Evolutionary conservation across 2,888 invertebrate genomes (phyloP), one percentile per base, ranked within the genome.

Genomic region (Linhomoeus sp.): DNA sequence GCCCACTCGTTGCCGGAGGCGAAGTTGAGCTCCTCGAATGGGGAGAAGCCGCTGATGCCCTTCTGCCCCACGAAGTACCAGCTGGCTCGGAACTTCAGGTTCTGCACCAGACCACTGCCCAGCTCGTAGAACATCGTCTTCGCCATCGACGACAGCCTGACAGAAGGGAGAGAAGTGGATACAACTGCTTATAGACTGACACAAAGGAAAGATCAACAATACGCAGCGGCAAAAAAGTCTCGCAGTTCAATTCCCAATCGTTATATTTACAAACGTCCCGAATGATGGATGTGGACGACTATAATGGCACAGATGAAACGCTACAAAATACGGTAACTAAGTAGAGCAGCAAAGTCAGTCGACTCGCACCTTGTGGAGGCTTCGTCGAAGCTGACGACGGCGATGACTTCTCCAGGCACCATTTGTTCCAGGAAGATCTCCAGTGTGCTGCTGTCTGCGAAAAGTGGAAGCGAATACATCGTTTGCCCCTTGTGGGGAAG

Each of bases 371-470:
- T 71, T 51, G 66, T 68, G 5, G 73, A 70, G 1, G 72, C 72
- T 56, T 74, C 74, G 58, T 74, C 74, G 56, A 70, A 70, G 9
- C 70, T 70, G 26, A 72, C 68, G 29, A 70, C 67, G 36, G 73
- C 64, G 2, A 74, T 59, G 45, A 74, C 71, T 49, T 73, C 71
- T n/a, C 67, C 67, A 1, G 55, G 44, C 2, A 52, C 51, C 25
- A 58, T 49, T 1, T 56, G 52, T 49, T 70, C 69, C 45, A 70
- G 56, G 52, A 69, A 67, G 22, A 66, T 59, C 53, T 69, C 71
- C 50, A 70, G 55, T 37, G 63, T 63, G 43, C 62, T 63, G 50
- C 67, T 67, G 53, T 70, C 70, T 7, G 15, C 25, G n/a, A n/a
- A n/a, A n/a, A n/a, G n/a, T n/a, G n/a, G n/a, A n/a, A n/a, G n/a